Evolutionary conservation across 2,113 vertebrate species (phyloP).

Genomic region (Nesogale talazaci): DNA sequence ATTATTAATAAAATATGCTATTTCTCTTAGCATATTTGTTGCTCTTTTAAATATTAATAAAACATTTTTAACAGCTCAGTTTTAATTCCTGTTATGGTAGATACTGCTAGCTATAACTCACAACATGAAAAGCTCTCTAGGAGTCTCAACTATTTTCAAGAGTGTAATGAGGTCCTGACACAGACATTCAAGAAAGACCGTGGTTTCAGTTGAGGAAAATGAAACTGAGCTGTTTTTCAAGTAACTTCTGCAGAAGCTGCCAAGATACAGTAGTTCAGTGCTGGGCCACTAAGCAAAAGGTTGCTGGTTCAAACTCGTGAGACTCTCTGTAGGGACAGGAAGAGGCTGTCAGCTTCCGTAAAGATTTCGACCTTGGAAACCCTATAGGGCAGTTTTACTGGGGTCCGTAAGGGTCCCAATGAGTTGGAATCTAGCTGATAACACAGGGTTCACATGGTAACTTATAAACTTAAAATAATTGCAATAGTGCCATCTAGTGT

Average conservation of each 20-base stretch:
- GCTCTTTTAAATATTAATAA: slow-evolving; percentile 1
- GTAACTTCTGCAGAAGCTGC: neutral
- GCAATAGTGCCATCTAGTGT: slow-evolving; percentile 86
- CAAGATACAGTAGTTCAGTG: neutral
- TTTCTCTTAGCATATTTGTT: neutral
- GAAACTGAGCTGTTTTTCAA: neutral
- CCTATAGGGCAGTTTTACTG: neutral
- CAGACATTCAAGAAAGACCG: neutral
- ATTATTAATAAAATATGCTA: neutral
- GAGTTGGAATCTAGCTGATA: neutral
- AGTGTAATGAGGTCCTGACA: neutral
- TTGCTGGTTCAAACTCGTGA: neutral
- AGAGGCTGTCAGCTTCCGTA: neutral
- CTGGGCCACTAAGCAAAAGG: neutral
- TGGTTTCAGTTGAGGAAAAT: slow-evolving; percentile 1
- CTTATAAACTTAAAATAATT: slow-evolving; percentile 65
- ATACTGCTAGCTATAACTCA: neutral
- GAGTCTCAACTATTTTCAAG: neutral
- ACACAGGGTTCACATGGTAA: neutral
- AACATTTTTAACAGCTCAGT: neutral
- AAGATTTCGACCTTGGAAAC: neutral
- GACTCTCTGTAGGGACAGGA: no score
- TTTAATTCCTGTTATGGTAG: slow-evolving; percentile 38
- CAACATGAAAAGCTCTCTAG: neutral
- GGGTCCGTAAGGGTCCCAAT: neutral